These are phyloP conservation scores for Lacerta bilineata DNA, from an alignment of 2,797 vertebrate species.

Conservation along the genomic window DNA sequence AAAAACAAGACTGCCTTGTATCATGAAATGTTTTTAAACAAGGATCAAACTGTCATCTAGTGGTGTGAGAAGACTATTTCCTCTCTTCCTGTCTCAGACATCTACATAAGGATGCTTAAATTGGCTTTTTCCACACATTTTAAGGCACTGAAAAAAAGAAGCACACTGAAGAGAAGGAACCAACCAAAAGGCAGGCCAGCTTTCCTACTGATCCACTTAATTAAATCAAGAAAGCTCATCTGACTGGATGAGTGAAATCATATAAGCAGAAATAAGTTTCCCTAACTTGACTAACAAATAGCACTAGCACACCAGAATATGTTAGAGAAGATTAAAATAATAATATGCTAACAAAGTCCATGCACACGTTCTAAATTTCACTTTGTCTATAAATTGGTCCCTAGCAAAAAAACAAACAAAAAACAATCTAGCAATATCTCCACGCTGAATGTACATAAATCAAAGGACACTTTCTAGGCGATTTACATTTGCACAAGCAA, in stretches of 20 bases:
- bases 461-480: constrained; percentile 55
- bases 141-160: constrained; percentile 58
- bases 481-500: constrained; percentile 57
- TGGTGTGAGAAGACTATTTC: constrained; percentile 57
- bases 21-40: background rate
- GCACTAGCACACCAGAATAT: constrained; percentile 24
- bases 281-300: constrained; percentile 47
- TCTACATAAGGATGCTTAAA: constrained; percentile 41
- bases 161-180: constrained; percentile 78
- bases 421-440: constrained; percentile 60
- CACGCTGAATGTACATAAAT: constrained; percentile 58
- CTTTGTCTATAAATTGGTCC: constrained; percentile 60
- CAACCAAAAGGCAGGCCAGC: constrained; percentile 58
- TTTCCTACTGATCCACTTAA: constrained; percentile 56
- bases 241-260: constrained; percentile 72
- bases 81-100: constrained; percentile 57
- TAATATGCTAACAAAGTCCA: constrained; percentile 58
- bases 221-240: constrained; percentile 65
- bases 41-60: background rate
- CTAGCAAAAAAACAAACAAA: background rate
- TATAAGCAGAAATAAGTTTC: constrained; percentile 75
- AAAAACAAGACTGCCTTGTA: constrained; percentile 5
- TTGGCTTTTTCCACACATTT: constrained; percentile 12
- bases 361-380: constrained; percentile 65
- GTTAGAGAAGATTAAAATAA: constrained; percentile 39